Base-by-base conservation (phyloP, 2,888 invertebrate species). In the Chymomyza amoena region DNA sequence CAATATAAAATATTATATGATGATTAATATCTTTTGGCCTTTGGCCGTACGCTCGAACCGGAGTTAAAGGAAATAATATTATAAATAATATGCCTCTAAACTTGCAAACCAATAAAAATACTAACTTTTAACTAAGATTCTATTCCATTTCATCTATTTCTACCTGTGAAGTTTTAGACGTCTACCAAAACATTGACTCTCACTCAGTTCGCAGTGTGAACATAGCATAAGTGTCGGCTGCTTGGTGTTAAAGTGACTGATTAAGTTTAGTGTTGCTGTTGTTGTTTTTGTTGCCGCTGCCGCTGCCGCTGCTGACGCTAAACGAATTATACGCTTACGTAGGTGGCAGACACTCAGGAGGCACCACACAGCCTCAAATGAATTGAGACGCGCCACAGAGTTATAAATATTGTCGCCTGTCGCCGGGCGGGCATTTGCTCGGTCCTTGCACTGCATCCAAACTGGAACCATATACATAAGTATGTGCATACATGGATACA, bases 271-370 rank as follows among this genome's bases (percentile, higher is more conserved):
- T 66, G 71, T 66, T 67, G 25, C 25, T 25, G 78, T 73, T 75
- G 72, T 68, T 72, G 78, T 62, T 75, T 61, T 28, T 67, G 66
- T 57, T 64, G 71, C 28, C 66, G 72, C 20, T 57, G 66, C 66
- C 59, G 70, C 13, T 50, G 51, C 50, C 18, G 61, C 39, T 10
- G 73, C 80, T 80, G 83, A 85, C 75, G 84, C 88, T 87, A 85
- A 87, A 81, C 88, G 88, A 84, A 88, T 87, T 84, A 85, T 85
- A 81, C 87, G 82, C 86, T 80, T 86, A 89, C 88, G 87, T 87
- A 85, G 87, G 87, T 87, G 87, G 87, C 84, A 86, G 89, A 87
- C 82, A 87, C 79, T 78, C 81, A 73, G 83, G 75, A 45, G 39
- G 39, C 39, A 45, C 39, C 79, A 73, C 61, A 77, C 70, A 64